A percentile compares a stretch with the other conserved stretches of the same genome.
Evolutionary conservation across 2,888 invertebrate genomes (phyloP).

Genomic region (Torymus tubicola): DNA sequence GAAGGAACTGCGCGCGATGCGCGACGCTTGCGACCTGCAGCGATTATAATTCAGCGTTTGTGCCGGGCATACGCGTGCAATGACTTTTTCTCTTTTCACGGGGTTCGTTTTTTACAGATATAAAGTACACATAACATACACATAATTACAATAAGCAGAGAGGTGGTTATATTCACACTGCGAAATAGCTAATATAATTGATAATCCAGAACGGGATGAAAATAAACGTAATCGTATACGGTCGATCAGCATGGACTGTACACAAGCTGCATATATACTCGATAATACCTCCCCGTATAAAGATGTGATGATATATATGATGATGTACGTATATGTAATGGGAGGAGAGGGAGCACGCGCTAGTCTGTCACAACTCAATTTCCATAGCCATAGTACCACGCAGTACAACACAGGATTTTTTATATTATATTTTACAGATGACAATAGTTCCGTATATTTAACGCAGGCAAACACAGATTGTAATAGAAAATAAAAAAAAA

Average conservation of each 20-base stretch:
- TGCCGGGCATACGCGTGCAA: too few species aligned
- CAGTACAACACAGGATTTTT: conserved; percentile 77
- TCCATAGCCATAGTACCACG: conserved; percentile 77
- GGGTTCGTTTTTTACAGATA: conserved; percentile 54
- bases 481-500: conserved; percentile 13
- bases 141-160: background rate
- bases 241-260: conserved; percentile 51
- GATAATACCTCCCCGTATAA: too few species aligned
- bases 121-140: conserved; percentile 29
- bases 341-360: background rate
- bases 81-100: conserved; percentile 20
- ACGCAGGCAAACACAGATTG: conserved; percentile 3
- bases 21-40: background rate
- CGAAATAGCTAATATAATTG: conserved; percentile 53
- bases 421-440: conserved; percentile 77
- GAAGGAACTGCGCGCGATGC: background rate
- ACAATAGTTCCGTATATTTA: conserved; percentile 75
- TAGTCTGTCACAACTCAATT: conserved; percentile 61
- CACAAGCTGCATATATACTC: too few species aligned
- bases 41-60: background rate
- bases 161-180: conserved; percentile 41
- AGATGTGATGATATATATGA: too few species aligned
- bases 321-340: too few species aligned
- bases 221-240: conserved; percentile 24
- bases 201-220: conserved; percentile 31